Evolutionary conservation across 2,797 vertebrate genomes (phyloP).

Genomic region (Sebastes alutus): DNA sequence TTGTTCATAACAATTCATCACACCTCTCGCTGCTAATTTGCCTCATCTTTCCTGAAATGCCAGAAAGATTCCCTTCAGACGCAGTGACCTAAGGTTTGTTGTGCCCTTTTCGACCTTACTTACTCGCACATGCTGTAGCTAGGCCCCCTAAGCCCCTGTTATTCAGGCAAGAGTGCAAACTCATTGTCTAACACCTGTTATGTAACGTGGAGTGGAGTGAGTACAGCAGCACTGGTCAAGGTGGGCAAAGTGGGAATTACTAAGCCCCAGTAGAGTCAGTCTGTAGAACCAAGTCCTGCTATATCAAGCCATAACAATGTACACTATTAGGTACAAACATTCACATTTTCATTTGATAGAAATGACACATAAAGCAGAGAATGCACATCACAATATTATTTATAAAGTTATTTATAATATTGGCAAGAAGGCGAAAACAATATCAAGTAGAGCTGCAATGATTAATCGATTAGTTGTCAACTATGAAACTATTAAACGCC

Average conservation of each 20-base stretch:
- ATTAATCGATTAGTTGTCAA: background rate
- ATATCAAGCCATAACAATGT: background rate
- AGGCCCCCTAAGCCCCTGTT: constrained; percentile 30
- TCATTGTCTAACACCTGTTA: constrained; percentile 65
- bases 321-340: background rate
- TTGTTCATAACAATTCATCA: constrained; percentile 5
- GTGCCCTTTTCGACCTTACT: constrained; percentile 33
- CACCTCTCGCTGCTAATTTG: background rate
- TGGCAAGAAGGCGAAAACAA: background rate
- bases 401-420: background rate
- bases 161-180: constrained; percentile 42
- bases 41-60: constrained; percentile 23
- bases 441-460: background rate
- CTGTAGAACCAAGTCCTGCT: background rate
- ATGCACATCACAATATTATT: background rate
- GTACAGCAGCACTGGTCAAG: constrained; percentile 17
- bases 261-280: background rate
- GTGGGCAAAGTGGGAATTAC: constrained; percentile 19
- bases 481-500: background rate
- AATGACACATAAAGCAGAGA: background rate
- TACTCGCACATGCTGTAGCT: constrained; percentile 9
- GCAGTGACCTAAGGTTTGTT: background rate
- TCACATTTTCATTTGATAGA: background rate
- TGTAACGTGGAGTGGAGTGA: constrained; percentile 49
- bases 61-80: constrained; percentile 9